A percentile compares a stretch with the other conserved stretches of the same genome.
Evolutionary conservation across 2,888 invertebrate species (phyloP).

Genomic region (Eupeodes luniger): DNA sequence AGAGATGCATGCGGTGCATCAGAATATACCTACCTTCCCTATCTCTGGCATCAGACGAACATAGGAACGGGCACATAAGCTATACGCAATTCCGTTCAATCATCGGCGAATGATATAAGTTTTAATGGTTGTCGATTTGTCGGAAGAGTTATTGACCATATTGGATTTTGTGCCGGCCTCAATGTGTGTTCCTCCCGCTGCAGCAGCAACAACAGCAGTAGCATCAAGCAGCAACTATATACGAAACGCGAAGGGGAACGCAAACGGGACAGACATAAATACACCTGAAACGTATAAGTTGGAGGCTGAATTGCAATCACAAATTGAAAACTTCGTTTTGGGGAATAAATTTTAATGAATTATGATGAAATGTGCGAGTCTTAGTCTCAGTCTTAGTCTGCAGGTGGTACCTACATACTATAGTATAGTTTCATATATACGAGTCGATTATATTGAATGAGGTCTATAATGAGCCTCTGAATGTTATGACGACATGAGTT

Average conservation of each 20-base stretch:
- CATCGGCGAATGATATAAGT: conserved; percentile 74
- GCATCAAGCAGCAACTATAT: background rate
- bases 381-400: conserved; percentile 1
- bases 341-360: conserved; percentile 73
- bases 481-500: conserved; percentile 55
- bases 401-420: conserved; percentile 50
- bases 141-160: conserved; percentile 74
- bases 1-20: conserved; percentile 61
- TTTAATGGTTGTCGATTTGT: conserved; percentile 75
- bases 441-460: conserved; percentile 24
- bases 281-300: conserved; percentile 13
- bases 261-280: conserved; percentile 13
- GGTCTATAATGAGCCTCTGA: conserved; percentile 63
- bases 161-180: conserved; percentile 51
- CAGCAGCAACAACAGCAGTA: background rate
- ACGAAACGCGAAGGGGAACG: too few species aligned
- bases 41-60: conserved; percentile 56
- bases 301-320: conserved; percentile 51
- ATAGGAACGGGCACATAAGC: background rate
- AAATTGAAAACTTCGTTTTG: conserved; percentile 58
- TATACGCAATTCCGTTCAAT: conserved; percentile 70
- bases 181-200: conserved; percentile 52
- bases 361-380: conserved; percentile 46
- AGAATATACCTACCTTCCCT: background rate
- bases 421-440: conserved; percentile 6